These are phyloP conservation scores for Morus bassanus DNA, from an alignment of 2,797 vertebrate species.

Conservation along the genomic window DNA sequence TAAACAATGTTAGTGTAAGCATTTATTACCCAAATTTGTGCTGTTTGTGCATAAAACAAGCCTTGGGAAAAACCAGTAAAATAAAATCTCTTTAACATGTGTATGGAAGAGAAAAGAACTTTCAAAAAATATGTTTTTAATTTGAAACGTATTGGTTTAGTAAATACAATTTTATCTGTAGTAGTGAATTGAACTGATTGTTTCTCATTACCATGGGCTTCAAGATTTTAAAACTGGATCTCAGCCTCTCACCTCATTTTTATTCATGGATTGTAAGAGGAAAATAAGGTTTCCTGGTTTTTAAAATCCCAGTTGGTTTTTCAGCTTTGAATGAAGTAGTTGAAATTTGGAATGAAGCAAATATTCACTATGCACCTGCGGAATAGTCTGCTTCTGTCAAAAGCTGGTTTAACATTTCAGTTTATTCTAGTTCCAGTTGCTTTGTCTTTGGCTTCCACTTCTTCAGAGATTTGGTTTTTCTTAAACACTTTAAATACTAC, in stretches of 20 bases:
- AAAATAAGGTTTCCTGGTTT: conserved; percentile 26
- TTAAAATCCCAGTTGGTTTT: conserved; percentile 45
- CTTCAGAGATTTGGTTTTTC: not conserved
- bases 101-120: not conserved
- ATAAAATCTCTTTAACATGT: not conserved
- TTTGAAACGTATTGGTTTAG: conserved; percentile 8
- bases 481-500: not conserved
- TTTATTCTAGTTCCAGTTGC: not conserved
- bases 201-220: not conserved
- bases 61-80: not conserved
- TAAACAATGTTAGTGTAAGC: not conserved
- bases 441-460: not conserved
- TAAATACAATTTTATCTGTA: conserved; percentile 19
- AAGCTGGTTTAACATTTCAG: not conserved
- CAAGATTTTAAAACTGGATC: not conserved
- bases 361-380: not conserved
- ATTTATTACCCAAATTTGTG: not conserved
- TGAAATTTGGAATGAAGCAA: conserved; percentile 7
- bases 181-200: conserved; percentile 36
- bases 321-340: conserved; percentile 21
- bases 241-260: conserved; percentile 43
- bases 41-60: not conserved
- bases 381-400: not conserved
- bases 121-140: not conserved
- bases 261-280: conserved; percentile 6